Evolutionary conservation across 2,888 invertebrate species (phyloP), one percentile per base, ranked within the genome.

Genomic region (Lymantria monacha): DNA sequence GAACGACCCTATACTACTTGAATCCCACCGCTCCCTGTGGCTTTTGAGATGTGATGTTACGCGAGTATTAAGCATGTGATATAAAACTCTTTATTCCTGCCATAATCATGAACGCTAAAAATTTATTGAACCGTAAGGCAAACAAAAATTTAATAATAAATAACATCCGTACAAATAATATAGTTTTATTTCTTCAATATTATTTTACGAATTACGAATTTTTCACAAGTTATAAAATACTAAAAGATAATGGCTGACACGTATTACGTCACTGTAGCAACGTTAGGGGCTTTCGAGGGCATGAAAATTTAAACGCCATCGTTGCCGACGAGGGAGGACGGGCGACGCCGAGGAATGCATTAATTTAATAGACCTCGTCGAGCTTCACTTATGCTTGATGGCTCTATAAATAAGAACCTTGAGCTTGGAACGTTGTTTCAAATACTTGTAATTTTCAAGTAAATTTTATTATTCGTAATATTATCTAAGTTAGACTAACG

Each of bases 341-440:
- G 37, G n/a, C 30, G 43, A 7, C 36, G 37, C 10, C n/a, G 43
- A 9, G 30, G 49, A 49, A 43, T 57, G 46, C 53, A 57, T 59
- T 63, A 55, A 59, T 62, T 52, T 50, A 54, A 61, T 56, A 30
- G 48, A 36, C 7, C 40, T 42, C 44, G 40, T 44, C 44, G 33
- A 46, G 33, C 48, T 45, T 42, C 41, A 12, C 42, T 48, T 40
- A 49, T 51, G 49, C 45, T 54, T 59, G 50, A 57, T 57, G 53
- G 44, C 49, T 44, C 37, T 55, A 59, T 59, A 51, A 55, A 57
- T 44, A 57, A 48, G 46, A 15, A 36, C 33, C 9, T 33, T 33
- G 33, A 33, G 33, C 33, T 33, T 33, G 9, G 9, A 10, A 33
- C 5, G 33, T 10, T 33, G 10, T 8, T 8, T 33, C 10, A 10